These are phyloP conservation scores for Tapirus terrestris DNA, from an alignment of 2,113 vertebrate species.

Conservation along the genomic window DNA sequence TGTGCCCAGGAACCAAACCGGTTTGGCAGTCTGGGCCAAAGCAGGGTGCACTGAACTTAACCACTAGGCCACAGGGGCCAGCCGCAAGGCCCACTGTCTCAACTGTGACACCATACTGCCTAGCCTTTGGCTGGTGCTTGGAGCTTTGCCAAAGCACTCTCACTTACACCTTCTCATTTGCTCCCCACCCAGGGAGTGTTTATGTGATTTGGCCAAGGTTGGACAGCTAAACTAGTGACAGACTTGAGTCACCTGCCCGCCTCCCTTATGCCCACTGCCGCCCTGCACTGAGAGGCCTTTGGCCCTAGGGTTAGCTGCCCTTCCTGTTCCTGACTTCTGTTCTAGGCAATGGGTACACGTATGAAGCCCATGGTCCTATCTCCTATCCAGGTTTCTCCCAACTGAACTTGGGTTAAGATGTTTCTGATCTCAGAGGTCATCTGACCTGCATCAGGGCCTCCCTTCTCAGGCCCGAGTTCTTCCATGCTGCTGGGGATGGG, in stretches of 20 bases:
- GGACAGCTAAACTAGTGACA: constrained; percentile 9
- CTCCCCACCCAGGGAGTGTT: constrained; percentile 55
- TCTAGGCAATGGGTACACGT: not conserved
- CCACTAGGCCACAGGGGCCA: too few relatives aligned
- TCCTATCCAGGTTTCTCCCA: not conserved
- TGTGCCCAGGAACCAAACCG: too few relatives aligned
- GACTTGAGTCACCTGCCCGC: constrained; percentile 47
- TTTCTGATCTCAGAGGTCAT: constrained; percentile 37
- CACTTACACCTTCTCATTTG: constrained; percentile 45
- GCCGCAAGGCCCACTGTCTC: not conserved
- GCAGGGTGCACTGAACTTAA: too few relatives aligned
- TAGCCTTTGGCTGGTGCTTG: not conserved
- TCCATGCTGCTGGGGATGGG: not conserved
- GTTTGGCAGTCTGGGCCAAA: too few relatives aligned
- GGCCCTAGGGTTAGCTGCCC: not conserved
- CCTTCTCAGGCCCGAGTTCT: not conserved
- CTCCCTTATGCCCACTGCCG: not conserved
- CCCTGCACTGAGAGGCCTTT: not conserved
- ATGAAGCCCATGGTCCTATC: not conserved
- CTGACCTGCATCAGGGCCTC: not conserved
- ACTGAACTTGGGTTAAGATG: not conserved
- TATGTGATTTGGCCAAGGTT: constrained; percentile 31
- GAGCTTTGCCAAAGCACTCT: not conserved
- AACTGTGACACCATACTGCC: not conserved
- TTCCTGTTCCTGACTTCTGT: not conserved